Conservation (phyloP, 2,888 invertebrate genomes). For the Tetragonula carbonaria region DNA sequence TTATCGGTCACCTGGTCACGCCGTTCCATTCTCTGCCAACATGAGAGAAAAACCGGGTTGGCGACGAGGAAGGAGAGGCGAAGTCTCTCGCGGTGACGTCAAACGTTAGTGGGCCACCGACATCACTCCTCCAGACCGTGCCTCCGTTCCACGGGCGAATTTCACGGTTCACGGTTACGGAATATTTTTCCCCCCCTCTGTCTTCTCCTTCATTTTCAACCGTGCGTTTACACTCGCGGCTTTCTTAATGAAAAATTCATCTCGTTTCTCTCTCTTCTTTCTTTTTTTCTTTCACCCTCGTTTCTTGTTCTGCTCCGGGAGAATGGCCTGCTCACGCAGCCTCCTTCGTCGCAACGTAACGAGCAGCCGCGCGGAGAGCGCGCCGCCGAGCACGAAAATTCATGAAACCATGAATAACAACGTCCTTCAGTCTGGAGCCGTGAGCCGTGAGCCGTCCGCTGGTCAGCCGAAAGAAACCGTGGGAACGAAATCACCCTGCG, state of each 20-base stretch:
- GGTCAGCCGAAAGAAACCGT: not conserved
- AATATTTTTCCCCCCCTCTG: not conserved
- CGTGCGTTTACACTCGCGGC: conserved; percentile 18
- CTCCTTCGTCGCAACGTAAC: conserved; percentile 63
- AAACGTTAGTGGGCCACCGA: conserved; percentile 33
- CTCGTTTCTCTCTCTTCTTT: not conserved
- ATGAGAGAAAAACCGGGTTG: not conserved
- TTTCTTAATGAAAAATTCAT: conserved; percentile 52
- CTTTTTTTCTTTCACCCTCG: not conserved
- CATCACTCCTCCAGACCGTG: not conserved
- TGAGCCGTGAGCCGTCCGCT: not conserved
- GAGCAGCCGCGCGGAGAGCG: conserved; percentile 71
- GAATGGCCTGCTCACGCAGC: not conserved
- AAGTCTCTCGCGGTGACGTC: conserved; percentile 37
- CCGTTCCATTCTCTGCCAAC: not conserved
- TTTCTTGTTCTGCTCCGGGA: no score
- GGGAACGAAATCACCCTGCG: no score
- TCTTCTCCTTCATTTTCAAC: not conserved
- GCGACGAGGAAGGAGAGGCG: not conserved
- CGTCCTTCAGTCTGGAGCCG: conserved; percentile 30
- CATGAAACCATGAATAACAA: conserved; percentile 82
- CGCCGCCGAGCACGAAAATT: conserved; percentile 76
- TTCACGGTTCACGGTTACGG: conserved; percentile 40
- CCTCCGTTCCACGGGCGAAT: conserved; percentile 5
- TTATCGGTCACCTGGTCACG: conserved; percentile 33